These are phyloP conservation scores for Leucoptera coffeella DNA, from an alignment of 2,888 invertebrate species.

Conservation along the genomic window DNA sequence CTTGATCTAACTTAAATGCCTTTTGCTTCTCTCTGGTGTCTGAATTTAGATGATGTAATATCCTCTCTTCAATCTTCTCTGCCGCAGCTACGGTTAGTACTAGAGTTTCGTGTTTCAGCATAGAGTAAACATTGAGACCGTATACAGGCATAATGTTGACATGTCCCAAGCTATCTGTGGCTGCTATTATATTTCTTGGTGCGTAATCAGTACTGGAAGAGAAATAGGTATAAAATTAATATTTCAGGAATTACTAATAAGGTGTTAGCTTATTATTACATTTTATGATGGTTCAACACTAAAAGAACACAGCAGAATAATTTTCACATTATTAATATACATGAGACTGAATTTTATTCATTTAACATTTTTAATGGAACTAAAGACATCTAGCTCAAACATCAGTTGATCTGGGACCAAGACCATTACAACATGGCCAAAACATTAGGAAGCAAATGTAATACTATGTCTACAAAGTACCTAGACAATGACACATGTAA, in stretches of 20 bases:
- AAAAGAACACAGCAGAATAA: too few relatives aligned
- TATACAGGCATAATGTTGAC: conserved; percentile 94
- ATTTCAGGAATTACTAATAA: neutral
- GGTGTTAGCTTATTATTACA: too few relatives aligned
- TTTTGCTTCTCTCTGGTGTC: conserved; percentile 39
- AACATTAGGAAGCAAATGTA: too few relatives aligned
- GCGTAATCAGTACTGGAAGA: conserved; percentile 73
- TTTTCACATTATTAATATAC: neutral
- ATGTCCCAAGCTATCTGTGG: conserved; percentile 70
- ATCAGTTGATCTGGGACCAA: too few relatives aligned
- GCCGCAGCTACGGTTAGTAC: conserved; percentile 81
- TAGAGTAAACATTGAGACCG: conserved; percentile 92
- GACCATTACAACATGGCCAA: too few relatives aligned
- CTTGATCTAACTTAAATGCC: conserved; percentile 59
- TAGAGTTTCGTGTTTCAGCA: conserved; percentile 93
- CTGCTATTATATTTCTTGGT: conserved; percentile 81
- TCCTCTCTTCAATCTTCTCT: conserved; percentile 73
- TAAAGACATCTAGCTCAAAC: too few relatives aligned
- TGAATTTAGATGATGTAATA: conserved; percentile 64
- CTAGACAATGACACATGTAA: too few relatives aligned
- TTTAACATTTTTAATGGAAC: neutral
- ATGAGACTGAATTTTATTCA: neutral
- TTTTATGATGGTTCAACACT: too few relatives aligned
- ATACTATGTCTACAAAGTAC: too few relatives aligned
- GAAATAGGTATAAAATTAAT: conserved; percentile 6